Base-by-base conservation (phyloP, 2,888 invertebrate genomes). In the Rotaria sp. region DNA sequence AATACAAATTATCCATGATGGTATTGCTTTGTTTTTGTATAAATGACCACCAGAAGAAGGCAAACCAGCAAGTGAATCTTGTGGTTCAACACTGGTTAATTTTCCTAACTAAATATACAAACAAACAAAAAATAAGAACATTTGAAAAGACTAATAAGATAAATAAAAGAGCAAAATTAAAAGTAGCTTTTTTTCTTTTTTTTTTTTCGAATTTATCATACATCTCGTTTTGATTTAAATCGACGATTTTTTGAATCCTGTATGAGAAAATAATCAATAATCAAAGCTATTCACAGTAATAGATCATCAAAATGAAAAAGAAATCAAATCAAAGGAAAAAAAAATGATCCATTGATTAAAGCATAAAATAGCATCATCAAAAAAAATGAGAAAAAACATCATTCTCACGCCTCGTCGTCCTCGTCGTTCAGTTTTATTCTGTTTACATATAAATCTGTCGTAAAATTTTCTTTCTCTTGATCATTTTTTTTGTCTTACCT, bases 161-260 rank as follows among this genome's bases (percentile, higher is more conserved):
- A 80, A 26, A 80, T 15, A 21, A 26, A 41, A 80, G 15, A 80
- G 80, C 41, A 80, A 80, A n/a, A n/a, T 15, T 13, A 35, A 74
- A 74, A 55, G 10, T 2, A n/a, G 5, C 10, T 67, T 10, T 13
- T 1, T 0, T 67, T 30, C 3, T 52, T 8, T 21, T 24, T 52
- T 21, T 52, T 8, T 21, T 67, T 30, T 18, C 30, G 38, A 50
- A 50, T 50, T 50, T 50, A 50, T 50, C 26, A 80, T 80, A 80
- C 80, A 45, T 45, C 80, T 45, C 80, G 80, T n/a, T 80, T 80
- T 45, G 80, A 13, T 80, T 80, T 80, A 18, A 35, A 67, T 67
- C 35, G 67, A 67, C 67, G 67, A 67, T 67, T 67, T 67, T 67
- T 67, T 35, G 35, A 35, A 67, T 67, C 67, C 67, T 67, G 35